These are phyloP conservation scores for Drosophila obscura DNA, from an alignment of 1,140 invertebrate genomes.

Conservation along the genomic window DNA sequence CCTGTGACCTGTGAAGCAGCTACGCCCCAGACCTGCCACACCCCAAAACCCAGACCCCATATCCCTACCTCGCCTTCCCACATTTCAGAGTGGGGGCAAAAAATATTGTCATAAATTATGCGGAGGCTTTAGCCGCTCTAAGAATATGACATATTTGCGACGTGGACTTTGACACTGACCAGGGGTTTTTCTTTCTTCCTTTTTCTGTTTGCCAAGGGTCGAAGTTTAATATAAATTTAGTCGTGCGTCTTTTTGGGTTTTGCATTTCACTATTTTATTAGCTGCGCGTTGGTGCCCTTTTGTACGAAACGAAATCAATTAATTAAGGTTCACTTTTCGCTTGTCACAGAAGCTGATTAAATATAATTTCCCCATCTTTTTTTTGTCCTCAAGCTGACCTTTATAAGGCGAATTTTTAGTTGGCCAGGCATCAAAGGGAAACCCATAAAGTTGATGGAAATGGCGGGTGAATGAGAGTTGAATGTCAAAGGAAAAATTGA, in stretches of 20 bases:
- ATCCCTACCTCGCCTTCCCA: neutral
- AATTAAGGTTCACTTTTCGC: slow-evolving; percentile 72
- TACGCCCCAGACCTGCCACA: neutral
- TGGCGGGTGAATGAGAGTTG: neutral
- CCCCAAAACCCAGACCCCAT: neutral
- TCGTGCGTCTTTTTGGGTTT: neutral
- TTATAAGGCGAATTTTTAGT: slow-evolving; percentile 19
- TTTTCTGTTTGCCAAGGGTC: slow-evolving; percentile 38
- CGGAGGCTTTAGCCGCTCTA: slow-evolving; percentile 46
- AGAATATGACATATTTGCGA: slow-evolving; percentile 76
- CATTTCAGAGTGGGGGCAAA: slow-evolving; percentile 15
- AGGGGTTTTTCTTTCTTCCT: slow-evolving; percentile 31
- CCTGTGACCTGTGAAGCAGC: slow-evolving; percentile 60
- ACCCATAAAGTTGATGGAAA: slow-evolving; percentile 18
- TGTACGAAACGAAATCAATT: slow-evolving; percentile 58
- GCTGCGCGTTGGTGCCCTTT: slow-evolving; percentile 6
- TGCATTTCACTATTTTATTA: slow-evolving; percentile 43
- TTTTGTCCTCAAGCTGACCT: neutral
- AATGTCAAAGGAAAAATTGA: neutral
- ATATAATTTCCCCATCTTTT: slow-evolving; percentile 35
- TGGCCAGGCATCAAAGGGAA: slow-evolving; percentile 37
- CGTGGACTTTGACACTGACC: slow-evolving; percentile 30
- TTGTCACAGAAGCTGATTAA: slow-evolving; percentile 68
- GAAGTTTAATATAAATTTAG: slow-evolving; percentile 22
- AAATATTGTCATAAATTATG: slow-evolving; percentile 67